Evolutionary conservation across 2,113 vertebrate species (phyloP), one percentile per base, ranked within the genome.

Genomic region (Phyllostomus discolor): DNA sequence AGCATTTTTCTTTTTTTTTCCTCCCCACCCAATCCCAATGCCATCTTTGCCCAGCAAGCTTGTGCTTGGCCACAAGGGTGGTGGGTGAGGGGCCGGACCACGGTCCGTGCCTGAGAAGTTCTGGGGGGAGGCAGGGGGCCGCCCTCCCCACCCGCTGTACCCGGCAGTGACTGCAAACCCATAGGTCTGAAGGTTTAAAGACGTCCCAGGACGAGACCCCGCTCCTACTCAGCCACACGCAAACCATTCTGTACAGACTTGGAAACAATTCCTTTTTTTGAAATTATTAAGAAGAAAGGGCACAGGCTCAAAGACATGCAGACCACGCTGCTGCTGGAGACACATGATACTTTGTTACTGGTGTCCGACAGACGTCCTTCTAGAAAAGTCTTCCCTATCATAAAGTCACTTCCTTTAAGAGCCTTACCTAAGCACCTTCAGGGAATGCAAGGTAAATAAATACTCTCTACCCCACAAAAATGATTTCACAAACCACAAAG

Each of bases 361-460:
- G 5, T 38, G 28, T 54, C 81, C 54, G 10, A 38, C n/a, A 24
- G 59, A 35, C 0, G 1, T 28, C 75, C 62, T 84, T 84, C 90
- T 46, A 43, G 91, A 96, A 95, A 78, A 84, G 33, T 92, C 92
- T 38, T 70, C 35, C 35, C 20, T 12, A n/a, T 28, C 7, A 28
- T 6, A 8, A 31, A n/a, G 66, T 50, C 48, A 31, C 22, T 10
- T 0, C 28, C 50, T 52, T 26, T 24, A 76, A 75, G 24, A 79
- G 76, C 16, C 48, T 48, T 17, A 69, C 5, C 38, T 82, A 31
- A 31, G 38, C n/a, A 35, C 66, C 69, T 43, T 46, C 24, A 52
- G 69, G 35, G 33, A 91, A 73, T n/a, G 31, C 33, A 4, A n/a
- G 16, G 20, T 6, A 22, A 26, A 43, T 72, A 43, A 26, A 43